Evolutionary conservation across 2,888 invertebrate species (phyloP), one percentile per base, ranked within the genome.

Genomic region (Timandra comae): DNA sequence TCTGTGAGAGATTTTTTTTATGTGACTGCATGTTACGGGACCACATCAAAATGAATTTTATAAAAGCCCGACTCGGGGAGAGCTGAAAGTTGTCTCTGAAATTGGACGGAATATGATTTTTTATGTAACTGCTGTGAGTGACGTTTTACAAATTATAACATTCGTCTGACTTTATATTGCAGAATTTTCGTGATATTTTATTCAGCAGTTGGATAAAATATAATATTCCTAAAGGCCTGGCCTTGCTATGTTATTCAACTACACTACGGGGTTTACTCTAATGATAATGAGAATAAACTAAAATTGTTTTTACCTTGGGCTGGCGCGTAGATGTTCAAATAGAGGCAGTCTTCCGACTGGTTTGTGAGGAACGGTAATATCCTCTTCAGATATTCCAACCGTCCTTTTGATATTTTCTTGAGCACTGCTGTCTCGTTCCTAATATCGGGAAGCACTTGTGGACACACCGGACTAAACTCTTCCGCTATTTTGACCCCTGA

Each of bases 311-410:
- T 87, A 97, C 97, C 96, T 93, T 94, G 93, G 56, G 94, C 94
- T 32, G 98, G 98, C 12, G 96, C 95, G 87, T 97, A 99, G 65
- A 99, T 93, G 81, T 99, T 99, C 69, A 99, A 89, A 76, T 96
- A 97, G 43, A 99, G 90, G 69, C 99, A 99, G 86, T 99, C 98
- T 87, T 99, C 99, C 51, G 93, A 95, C 85, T 98, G 97, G 72
- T 97, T 93, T 52, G 90, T 91, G 52, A 98, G 88, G 72, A 94
- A 92, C 24, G 96, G 96, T 56, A 95, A 80, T 74, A 98, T 88
- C 59, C 96, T 89, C 74, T 92, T 93, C 59, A 98, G 88, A 70
- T 97, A 95, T 67, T 96, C 95, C 62, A 95, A 85, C 44, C 97
- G 87, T 12, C 96, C 97, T 57, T 90, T 91, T 5, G 98, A 97